Conservation (phyloP, 64 coral and sea anemone species). For the Montipora sp. region DNA sequence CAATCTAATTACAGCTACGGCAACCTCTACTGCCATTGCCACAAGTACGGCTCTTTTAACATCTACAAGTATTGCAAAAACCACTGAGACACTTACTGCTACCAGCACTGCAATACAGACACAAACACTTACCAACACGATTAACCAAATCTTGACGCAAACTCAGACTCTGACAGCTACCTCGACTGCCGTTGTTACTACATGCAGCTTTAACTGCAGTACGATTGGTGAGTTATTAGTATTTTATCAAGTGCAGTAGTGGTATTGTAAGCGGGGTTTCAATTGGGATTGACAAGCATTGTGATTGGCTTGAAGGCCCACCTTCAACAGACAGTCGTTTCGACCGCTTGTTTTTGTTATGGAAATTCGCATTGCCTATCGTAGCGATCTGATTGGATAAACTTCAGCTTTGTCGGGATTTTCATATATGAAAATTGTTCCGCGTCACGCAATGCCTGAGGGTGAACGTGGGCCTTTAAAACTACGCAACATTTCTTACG, state of each 20-base stretch:
- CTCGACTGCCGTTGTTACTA: constrained; percentile 43
- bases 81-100: constrained; percentile 23
- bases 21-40: constrained; percentile 12
- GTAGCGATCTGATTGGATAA: too few relatives aligned
- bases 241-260: not conserved
- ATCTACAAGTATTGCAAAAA: constrained; percentile 35
- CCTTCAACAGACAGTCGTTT: too few relatives aligned
- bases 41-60: constrained; percentile 35
- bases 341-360: too few relatives aligned
- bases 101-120: constrained; percentile 15
- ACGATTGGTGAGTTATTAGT: not conserved
- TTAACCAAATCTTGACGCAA: constrained; percentile 18
- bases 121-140: constrained; percentile 27
- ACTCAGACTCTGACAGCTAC: constrained; percentile 48
- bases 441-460: too few relatives aligned
- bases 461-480: too few relatives aligned
- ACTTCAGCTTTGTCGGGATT: too few relatives aligned
- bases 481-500: too few relatives aligned
- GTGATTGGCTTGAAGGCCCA: too few relatives aligned
- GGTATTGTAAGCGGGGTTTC: too few relatives aligned
- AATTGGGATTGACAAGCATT: too few relatives aligned
- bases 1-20: constrained; percentile 40
- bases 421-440: too few relatives aligned
- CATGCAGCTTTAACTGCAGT: constrained; percentile 22
- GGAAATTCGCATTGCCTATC: too few relatives aligned